Base-by-base conservation (phyloP, 2,888 invertebrate species). In the Hesperia comma region DNA sequence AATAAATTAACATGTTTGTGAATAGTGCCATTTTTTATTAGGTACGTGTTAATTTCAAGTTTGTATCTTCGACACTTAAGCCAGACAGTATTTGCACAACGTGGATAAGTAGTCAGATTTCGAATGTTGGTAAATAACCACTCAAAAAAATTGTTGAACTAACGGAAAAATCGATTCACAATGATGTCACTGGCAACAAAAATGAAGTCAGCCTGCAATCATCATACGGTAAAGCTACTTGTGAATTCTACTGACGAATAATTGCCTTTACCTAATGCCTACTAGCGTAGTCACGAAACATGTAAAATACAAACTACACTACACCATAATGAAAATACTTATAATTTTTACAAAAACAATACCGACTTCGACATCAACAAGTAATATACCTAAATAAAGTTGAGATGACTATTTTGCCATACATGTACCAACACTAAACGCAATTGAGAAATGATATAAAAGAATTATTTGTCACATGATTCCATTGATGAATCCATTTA, bases 141-240 rank as follows among this genome's bases (percentile, higher is more conserved):
- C 17, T 19, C 3, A 56, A 26, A 26, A 49, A 56, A 49, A 49
- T 49, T 53, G 21, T 53, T 51, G 51, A 21, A 15, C 15, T 56
- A 55, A 63, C 49, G 63, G 63, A 37, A 33, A 14, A 19, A 37
- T 46, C 12, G 33, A 46, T 17, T 8, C 12, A 43, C 26, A 15
- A 37, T 63, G 63, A 63, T 40, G 57, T 63, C 57, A 63, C 21
- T 43, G 41, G 6, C 26, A 43, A 58, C 40, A 43, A 41, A 58
- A 58, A 58, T 43, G 41, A 58, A 58, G 57, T 58, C 43, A 58
- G 57, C 57, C 2, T 19, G 15, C 26, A n/a, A 26, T 26, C 43
- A 58, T 58, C 19, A 12, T 49, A 49, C 19, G 49, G 49, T 49
- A 49, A 49, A 49, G 12, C 19, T 49, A 12, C 3, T 49, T 49